Conservation (phyloP, 2,888 invertebrate species). For the Zygothrica quintamaculata region DNA sequence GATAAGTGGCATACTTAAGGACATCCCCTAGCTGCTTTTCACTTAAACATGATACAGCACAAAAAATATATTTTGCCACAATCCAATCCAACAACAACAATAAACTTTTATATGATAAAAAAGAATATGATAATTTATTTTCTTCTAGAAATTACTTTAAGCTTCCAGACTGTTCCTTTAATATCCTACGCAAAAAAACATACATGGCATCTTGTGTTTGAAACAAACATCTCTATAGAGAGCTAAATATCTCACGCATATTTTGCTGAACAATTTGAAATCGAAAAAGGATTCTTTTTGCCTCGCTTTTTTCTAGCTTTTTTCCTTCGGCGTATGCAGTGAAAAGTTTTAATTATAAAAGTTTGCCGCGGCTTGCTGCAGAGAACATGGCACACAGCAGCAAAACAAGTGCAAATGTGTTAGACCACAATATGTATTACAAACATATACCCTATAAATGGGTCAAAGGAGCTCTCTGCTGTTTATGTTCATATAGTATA, state of each 20-base stretch:
- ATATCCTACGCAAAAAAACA: too few species aligned
- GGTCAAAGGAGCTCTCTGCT: too few species aligned
- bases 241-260: constrained; percentile 30
- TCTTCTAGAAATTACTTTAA: too few species aligned
- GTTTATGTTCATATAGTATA: too few species aligned
- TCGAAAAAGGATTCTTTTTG: constrained; percentile 26
- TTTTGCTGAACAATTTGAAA: constrained; percentile 47
- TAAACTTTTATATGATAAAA: too few species aligned
- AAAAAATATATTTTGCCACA: neutral
- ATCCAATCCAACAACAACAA: too few species aligned
- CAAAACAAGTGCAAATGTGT: constrained; percentile 36
- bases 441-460: too few species aligned
- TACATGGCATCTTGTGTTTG: too few species aligned
- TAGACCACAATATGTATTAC: constrained; percentile 16
- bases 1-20: constrained; percentile 64
- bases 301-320: constrained; percentile 1
- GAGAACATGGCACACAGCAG: constrained; percentile 31
- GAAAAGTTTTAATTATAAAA: constrained; percentile 74
- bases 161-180: too few species aligned
- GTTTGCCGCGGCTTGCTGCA: constrained; percentile 50
- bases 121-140: too few species aligned
- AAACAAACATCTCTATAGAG: too few species aligned
- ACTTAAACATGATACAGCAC: constrained; percentile 23
- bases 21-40: constrained; percentile 9
- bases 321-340: constrained; percentile 42